These are phyloP conservation scores for Oreochromis grahami DNA, from an alignment of 2,797 vertebrate genomes.

Conservation along the genomic window DNA sequence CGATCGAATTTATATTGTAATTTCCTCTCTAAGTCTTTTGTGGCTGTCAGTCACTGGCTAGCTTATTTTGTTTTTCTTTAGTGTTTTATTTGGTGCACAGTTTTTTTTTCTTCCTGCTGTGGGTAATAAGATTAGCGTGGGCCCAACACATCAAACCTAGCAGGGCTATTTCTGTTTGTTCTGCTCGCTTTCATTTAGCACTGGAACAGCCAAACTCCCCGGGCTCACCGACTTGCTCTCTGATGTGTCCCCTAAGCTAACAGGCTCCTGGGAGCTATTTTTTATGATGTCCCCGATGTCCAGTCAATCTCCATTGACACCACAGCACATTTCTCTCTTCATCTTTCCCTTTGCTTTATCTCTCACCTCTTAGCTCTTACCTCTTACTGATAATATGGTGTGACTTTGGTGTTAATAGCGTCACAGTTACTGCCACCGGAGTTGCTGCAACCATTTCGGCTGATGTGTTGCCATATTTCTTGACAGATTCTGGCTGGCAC, in stretches of 20 bases:
- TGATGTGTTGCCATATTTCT: neutral
- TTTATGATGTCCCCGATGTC: slow-evolving; percentile 50
- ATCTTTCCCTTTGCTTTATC: neutral
- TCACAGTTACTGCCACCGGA: neutral
- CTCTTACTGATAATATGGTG: slow-evolving; percentile 11
- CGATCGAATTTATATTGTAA: neutral
- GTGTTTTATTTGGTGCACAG: neutral
- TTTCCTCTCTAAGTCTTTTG: neutral
- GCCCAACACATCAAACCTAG: slow-evolving; percentile 44
- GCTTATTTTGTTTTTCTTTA: neutral
- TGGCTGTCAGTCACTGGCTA: neutral
- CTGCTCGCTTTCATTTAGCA: slow-evolving; percentile 58
- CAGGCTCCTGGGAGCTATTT: slow-evolving; percentile 40
- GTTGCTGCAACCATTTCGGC: neutral
- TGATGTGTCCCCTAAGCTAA: slow-evolving; percentile 55
- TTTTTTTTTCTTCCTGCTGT: neutral
- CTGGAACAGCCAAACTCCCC: slow-evolving; percentile 12
- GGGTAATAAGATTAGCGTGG: slow-evolving; percentile 57
- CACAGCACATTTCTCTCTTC: slow-evolving; percentile 27
- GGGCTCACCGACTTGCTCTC: slow-evolving; percentile 31
- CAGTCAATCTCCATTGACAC: slow-evolving; percentile 45
- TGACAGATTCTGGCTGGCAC: neutral
- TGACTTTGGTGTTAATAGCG: slow-evolving; percentile 21
- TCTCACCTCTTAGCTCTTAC: neutral
- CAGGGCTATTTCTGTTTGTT: slow-evolving; percentile 60